Evolutionary conservation across 2,113 vertebrate genomes (phyloP).

Genomic region (Rafetus swinhoei): DNA sequence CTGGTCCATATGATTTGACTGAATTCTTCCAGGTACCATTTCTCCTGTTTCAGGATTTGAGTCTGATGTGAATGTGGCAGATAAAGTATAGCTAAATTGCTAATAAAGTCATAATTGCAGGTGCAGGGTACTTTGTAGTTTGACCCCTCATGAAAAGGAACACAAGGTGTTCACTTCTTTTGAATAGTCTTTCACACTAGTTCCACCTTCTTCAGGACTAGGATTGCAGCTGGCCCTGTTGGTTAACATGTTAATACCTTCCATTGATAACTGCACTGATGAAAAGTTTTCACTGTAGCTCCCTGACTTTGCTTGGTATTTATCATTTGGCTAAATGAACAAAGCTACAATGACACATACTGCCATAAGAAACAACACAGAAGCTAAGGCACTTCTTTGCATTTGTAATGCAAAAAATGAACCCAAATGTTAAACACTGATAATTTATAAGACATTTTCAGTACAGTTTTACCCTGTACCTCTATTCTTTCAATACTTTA

Average conservation of each 20-base stretch:
- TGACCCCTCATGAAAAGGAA: background rate
- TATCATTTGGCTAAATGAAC: background rate
- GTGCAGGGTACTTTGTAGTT: background rate
- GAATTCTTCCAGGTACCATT: background rate
- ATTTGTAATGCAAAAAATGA: too few species aligned
- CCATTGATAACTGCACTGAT: background rate
- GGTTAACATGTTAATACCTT: background rate
- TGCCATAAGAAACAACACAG: background rate
- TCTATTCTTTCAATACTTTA: background rate
- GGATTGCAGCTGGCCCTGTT: background rate
- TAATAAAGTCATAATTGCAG: background rate
- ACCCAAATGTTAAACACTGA: too few species aligned
- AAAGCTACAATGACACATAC: background rate
- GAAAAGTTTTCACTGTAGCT: background rate
- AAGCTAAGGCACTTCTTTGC: background rate
- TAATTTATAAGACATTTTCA: background rate
- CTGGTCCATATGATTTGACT: background rate
- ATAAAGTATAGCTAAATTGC: background rate
- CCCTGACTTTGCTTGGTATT: background rate
- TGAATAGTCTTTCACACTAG: background rate
- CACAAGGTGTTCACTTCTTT: background rate
- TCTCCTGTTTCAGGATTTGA: background rate
- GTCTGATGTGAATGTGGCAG: background rate
- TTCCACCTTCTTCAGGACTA: background rate
- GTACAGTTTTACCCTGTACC: background rate